Evolutionary conservation across 2,888 invertebrate genomes (phyloP), one percentile per base, ranked within the genome.

Genomic region (Andrena dorsata): DNA sequence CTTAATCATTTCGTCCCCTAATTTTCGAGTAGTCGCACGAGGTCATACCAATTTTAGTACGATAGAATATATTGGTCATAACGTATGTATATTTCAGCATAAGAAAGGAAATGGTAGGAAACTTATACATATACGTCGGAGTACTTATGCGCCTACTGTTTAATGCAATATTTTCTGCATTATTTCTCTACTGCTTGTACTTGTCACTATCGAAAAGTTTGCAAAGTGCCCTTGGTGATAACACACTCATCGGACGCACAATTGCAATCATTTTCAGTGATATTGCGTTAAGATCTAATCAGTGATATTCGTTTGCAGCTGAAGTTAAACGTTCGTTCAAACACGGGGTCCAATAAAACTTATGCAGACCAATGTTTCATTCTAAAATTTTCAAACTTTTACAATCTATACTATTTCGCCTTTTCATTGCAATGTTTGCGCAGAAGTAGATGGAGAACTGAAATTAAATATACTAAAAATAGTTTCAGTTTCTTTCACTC

Each of bases 401-500:
- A 13, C 20, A 20, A 4, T 20, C 16, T 41, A 30, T 4, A 13
- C 8, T 56, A 56, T 41, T 65, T 28, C 5, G 16, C 32, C 4
- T 26, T 41, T 32, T 30, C 28, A 23, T 32, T 41, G n/a, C 35
- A n/a, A 16, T 47, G 61, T 30, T 5, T 41, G 51, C 16, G 7
- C 56, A 51, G 26, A 26, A 58, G 66, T 13, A 28, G 26, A 32
- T 53, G 53, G 2, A 53, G 8, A 68, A 20, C 2, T 53, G 10
- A 47, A 53, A 66, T 58, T 26, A 51, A 32, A 32, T 56, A 60
- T 16, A 7, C 16, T 56, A 35, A 68, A 20, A 35, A 49, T 23
- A 53, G 13, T 63, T 68, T 53, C 13, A 47, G 23, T 70, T 61
- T n/a, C 32, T 53, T 70, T 23, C 7, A 51, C 56, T 75, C 53